Percentiles rank a stretch among this genome's conserved stretches.
These are phyloP conservation scores for Alexandromys fortis DNA, from an alignment of 2,113 vertebrate genomes.

Conservation along the genomic window DNA sequence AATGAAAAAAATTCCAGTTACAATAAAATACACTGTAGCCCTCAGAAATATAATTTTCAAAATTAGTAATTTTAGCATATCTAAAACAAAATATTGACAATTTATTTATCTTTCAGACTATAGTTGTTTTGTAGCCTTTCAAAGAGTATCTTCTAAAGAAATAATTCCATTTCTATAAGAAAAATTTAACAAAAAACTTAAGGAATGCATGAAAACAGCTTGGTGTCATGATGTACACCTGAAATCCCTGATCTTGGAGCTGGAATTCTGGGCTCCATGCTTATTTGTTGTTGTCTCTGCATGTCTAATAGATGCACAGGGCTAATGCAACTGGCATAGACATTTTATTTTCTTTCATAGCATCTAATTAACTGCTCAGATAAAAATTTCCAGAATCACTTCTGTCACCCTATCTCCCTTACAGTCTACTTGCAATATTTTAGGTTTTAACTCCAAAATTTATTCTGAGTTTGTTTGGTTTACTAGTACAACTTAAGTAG, in stretches of 20 bases:
- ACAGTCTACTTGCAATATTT: not conserved
- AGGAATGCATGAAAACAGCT: not conserved
- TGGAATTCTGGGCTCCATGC: not conserved
- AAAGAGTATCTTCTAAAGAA: not conserved
- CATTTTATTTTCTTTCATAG: not conserved
- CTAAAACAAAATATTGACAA: not conserved
- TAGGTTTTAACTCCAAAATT: not conserved
- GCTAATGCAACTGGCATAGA: not conserved
- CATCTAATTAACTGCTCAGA: not conserved
- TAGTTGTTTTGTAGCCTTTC: not conserved
- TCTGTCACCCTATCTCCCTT: not conserved
- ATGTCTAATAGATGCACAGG: too few relatives aligned
- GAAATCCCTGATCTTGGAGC: not conserved
- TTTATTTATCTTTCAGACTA: slow-evolving; percentile 16
- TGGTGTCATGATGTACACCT: not conserved
- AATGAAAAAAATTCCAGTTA: not conserved
- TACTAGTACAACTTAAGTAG: not conserved
- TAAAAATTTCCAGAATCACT: not conserved
- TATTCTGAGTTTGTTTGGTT: not conserved
- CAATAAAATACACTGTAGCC: not conserved
- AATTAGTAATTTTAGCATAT: slow-evolving; percentile 38
- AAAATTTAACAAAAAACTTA: not conserved
- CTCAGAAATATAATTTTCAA: not conserved
- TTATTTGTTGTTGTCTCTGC: not conserved
- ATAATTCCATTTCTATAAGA: slow-evolving; percentile 1